phyloP scores from a whole-genome alignment of 2,888 invertebrate species.

The Trisateles emortualis region DNA sequence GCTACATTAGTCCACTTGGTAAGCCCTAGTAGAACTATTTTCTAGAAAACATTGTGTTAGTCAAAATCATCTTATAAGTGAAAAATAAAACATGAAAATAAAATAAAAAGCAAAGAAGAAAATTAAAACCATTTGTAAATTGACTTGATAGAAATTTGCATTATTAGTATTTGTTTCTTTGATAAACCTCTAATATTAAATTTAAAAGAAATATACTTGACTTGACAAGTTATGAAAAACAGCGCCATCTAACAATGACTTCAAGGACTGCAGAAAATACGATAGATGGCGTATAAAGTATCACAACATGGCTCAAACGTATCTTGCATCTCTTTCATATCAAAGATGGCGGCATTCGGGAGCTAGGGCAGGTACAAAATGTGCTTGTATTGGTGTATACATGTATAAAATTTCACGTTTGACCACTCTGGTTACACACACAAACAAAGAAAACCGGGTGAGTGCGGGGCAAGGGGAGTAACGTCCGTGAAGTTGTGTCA shows the following conservation, averaged over 20 bases:
- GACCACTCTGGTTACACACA: conserved; percentile 84
- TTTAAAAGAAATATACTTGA: conserved; percentile 25
- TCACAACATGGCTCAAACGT: conserved; percentile 60
- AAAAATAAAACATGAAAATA: background rate
- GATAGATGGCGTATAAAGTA: conserved; percentile 64
- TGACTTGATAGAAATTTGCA: background rate
- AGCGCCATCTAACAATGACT: conserved; percentile 44
- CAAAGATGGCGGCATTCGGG: conserved; percentile 84
- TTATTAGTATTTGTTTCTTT: background rate
- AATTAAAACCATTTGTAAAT: background rate
- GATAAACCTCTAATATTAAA: background rate
- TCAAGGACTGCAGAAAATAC: background rate
- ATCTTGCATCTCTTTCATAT: conserved; percentile 67
- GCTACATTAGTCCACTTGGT: background rate
- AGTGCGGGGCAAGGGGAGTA: conserved; percentile 83
- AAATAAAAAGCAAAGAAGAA: background rate
- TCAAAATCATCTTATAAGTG: background rate
- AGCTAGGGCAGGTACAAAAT: conserved; percentile 82
- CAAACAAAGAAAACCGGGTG: conserved; percentile 73
- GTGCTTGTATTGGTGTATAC: conserved; percentile 76
- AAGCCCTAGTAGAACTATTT: background rate
- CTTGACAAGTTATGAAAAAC: background rate
- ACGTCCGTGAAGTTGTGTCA: conserved; percentile 89
- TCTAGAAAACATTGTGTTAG: conserved; percentile 8
- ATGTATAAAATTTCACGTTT: conserved; percentile 85